A percentile compares a stretch with the other conserved stretches of the same genome.
These are phyloP conservation scores for Lepetodrilus schrolli DNA, from an alignment of 2,888 invertebrate species.

Conservation along the genomic window DNA sequence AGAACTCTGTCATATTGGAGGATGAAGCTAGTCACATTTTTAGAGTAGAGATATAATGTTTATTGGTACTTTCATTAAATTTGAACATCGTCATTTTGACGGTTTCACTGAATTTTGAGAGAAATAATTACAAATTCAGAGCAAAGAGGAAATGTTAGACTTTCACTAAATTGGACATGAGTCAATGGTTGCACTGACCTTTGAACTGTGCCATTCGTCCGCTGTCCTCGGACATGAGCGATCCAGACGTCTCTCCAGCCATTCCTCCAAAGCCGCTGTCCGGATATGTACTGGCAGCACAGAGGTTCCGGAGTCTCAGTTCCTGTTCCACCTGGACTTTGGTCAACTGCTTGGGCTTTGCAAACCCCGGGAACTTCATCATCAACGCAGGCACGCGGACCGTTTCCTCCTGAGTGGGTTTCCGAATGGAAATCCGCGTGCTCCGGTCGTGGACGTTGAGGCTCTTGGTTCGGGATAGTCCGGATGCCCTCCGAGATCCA, in stretches of 20 bases:
- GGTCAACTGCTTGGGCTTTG: slow-evolving; percentile 45
- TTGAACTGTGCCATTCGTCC: slow-evolving; percentile 40
- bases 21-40: too few species aligned
- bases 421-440: slow-evolving; percentile 17
- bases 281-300: slow-evolving; percentile 66
- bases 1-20: too few species aligned
- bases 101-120: not conserved
- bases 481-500: slow-evolving; percentile 32
- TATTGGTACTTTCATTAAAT: too few species aligned
- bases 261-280: slow-evolving; percentile 72
- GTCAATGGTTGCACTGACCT: slow-evolving; percentile 31
- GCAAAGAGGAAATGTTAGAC: not conserved
- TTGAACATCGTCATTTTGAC: too few species aligned
- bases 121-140: not conserved
- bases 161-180: not conserved
- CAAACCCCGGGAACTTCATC: slow-evolving; percentile 37
- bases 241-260: slow-evolving; percentile 57
- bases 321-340: slow-evolving; percentile 61
- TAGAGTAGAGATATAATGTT: too few species aligned
- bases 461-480: slow-evolving; percentile 48
- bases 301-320: slow-evolving; percentile 55
- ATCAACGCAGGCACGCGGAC: slow-evolving; percentile 24
- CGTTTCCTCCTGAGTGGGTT: not conserved
- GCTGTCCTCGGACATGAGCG: slow-evolving; percentile 62
- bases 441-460: slow-evolving; percentile 49